A percentile compares a stretch with the other conserved stretches of the same genome.
Evolutionary conservation across 2,113 vertebrate genomes (phyloP).

Genomic region (Mus pahari): DNA sequence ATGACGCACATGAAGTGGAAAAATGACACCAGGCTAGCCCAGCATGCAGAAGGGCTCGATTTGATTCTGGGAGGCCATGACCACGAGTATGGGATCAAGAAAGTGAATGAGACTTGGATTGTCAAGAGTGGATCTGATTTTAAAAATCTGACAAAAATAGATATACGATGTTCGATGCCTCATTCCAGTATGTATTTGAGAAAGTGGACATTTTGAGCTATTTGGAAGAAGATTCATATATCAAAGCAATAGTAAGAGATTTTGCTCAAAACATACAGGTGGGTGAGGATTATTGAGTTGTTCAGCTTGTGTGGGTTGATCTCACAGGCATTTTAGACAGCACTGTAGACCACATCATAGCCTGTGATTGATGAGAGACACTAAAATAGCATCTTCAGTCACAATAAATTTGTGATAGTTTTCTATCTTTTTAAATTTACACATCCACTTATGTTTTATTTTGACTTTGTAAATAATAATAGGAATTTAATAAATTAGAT

Average conservation of each 20-base stretch:
- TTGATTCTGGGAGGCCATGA: conserved; percentile 74
- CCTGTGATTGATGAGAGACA: not conserved
- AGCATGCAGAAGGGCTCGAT: conserved; percentile 22
- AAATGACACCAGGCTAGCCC: conserved; percentile 74
- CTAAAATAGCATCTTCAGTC: not conserved
- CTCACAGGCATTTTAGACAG: not conserved
- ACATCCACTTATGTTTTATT: conserved; percentile 1
- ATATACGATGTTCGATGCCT: not conserved
- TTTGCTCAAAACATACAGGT: conserved; percentile 69
- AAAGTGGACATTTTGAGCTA: conserved; percentile 66
- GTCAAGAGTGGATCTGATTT: conserved; percentile 78
- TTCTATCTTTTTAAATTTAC: not conserved
- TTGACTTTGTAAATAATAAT: not conserved
- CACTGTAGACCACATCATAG: not conserved
- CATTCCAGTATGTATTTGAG: conserved; percentile 73
- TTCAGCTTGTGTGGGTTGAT: not conserved
- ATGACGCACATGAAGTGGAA: conserved; percentile 71
- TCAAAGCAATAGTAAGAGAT: conserved; percentile 70
- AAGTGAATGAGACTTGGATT: conserved; percentile 69
- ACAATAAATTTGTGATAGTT: not conserved
- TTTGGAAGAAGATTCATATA: conserved; percentile 67
- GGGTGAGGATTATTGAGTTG: not conserved
- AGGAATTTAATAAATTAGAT: not conserved
- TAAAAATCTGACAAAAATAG: conserved; percentile 72
- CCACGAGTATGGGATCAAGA: conserved; percentile 74